Conservation (phyloP, 2,797 vertebrate species). For the Hapalemur alaotrensis region DNA sequence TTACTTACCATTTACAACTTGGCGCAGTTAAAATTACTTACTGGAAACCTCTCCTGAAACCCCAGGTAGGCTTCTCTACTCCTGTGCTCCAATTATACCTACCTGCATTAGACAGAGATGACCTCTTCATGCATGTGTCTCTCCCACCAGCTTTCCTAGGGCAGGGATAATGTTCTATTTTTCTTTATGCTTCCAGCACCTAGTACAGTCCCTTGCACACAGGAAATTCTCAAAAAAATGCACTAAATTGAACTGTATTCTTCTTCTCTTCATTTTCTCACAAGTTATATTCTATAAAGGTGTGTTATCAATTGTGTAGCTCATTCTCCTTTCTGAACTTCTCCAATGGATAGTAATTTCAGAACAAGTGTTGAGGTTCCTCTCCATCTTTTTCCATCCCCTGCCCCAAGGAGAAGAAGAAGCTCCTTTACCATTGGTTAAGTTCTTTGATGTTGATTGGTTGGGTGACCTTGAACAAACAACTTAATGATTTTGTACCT, state of each 20-base stretch:
- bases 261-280: constrained; percentile 27
- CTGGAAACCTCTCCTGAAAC: background rate
- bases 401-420: background rate
- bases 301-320: background rate
- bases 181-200: background rate
- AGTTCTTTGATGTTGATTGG: background rate
- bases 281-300: background rate
- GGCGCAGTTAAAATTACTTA: background rate
- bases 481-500: background rate
- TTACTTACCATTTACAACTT: background rate
- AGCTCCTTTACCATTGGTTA: background rate
- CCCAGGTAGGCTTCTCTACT: background rate
- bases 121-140: background rate
- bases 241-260: background rate
- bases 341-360: background rate
- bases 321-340: background rate
- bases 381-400: background rate
- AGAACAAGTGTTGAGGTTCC: background rate
- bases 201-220: background rate
- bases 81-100: background rate
- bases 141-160: background rate
- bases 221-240: background rate
- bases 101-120: background rate
- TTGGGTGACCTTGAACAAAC: background rate
- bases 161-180: background rate